Base-by-base conservation (phyloP, 1,140 invertebrate genomes). In the Drosophila trapezifrons region DNA sequence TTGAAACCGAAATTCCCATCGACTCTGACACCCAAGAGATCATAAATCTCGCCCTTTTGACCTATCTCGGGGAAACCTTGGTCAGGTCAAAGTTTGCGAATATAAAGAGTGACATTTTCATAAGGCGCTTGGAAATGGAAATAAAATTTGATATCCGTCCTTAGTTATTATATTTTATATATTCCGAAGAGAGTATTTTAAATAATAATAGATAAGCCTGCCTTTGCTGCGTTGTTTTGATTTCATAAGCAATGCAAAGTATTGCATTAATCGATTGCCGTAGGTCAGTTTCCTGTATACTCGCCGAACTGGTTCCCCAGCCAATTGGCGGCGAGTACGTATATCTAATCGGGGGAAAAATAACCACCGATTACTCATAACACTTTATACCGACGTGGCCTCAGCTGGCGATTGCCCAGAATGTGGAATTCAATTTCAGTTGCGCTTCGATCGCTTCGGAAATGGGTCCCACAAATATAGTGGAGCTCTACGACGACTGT, bases 401-500 rank as follows among this genome's bases (percentile, higher is more conserved):
- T 73, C 25, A 27, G 45, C 22, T 59, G 27, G 46, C 27, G 17
- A 17, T 37, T 46, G 57, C 13, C n/a, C 40, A 29, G 18, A 64
- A 45, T 4, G 49, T 29, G 15, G 12, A 62, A 55, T 71, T 62
- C 42, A 7, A 9, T 18, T 32, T 37, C 22, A 78, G 63, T 78
- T 42, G 25, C 9, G 8, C 29, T 55, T 25, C n/a, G 15, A 40
- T 1, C 43, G 65, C 27, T 15, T n/a, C 4, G 12, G 32, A 57
- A 55, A 82, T 76, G 76, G 37, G 59, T 60, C 17, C 17, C 18
- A 40, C 46, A n/a, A 69, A 63, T 56, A 70, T 86, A 29, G 51
- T 58, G 12, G 56, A 82, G 13, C 69, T 86, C 15, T 35, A 66
- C 9, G 63, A 76, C 38, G 82, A 86, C 46, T 82, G 83, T 22